Evolutionary conservation across 2,888 invertebrate species (phyloP), one percentile per base, ranked within the genome.

Genomic region (Agrypnus murinus): DNA sequence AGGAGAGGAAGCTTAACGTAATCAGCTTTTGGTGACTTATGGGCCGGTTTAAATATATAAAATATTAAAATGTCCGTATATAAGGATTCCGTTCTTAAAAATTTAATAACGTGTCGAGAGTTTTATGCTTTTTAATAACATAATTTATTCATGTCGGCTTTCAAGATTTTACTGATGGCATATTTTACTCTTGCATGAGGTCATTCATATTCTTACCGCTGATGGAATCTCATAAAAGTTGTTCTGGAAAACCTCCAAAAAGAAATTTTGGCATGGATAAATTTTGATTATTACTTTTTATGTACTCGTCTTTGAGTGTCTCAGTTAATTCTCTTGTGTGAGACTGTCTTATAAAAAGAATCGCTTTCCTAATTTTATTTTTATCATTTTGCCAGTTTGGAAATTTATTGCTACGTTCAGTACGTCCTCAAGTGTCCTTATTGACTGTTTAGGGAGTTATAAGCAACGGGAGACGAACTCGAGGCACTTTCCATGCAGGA

Each of bases 1-100:
- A 63, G 62, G 40, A 69, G 74, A 77, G 75, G 74, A 74, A 71
- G 79, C 78, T 80, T 79, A 78, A 60, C 71, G 75, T 80, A 80
- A 80, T 78, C 77, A 73, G 80, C 80, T 80, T 80, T 79, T 57
- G 67, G 75, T 81, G 80, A 82, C 82, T 82, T 81, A 82, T 80
- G 79, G 80, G 75, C 77, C 80, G 78, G 80, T 75, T 79, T 77
- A 75, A 77, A 79, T 77, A 79, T 77, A 81, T 81, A 77, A 80
- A 81, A 80, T 79, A 79, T 80, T 79, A 78, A 79, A 80, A 79
- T 75, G 78, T 74, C 77, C 77, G 80, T 77, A 79, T 80, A 79
- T 79, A 78, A 77, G 77, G 77, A 77, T 76, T 77, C 73, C 71
- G 72, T 69, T 76, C 74, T 77, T 78, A 73, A 78, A 80, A 79